phyloP scores from a whole-genome alignment of 1,140 invertebrate genomes.

The Bombus consobrinus region DNA sequence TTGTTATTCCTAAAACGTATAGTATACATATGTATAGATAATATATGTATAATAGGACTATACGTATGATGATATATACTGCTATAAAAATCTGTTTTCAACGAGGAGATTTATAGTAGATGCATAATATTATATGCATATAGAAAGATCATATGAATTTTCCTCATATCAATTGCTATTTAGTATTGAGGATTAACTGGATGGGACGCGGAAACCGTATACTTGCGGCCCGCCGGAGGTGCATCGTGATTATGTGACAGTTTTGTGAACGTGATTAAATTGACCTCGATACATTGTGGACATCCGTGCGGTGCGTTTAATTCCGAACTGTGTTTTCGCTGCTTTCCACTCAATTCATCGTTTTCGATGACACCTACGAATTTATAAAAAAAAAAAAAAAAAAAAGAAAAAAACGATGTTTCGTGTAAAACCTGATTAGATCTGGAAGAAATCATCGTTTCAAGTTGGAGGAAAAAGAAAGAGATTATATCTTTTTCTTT shows the following conservation, averaged over 20 bases:
- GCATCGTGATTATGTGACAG: conserved; percentile 66
- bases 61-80: neutral
- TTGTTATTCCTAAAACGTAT: neutral
- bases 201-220: conserved; percentile 40
- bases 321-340: conserved; percentile 33
- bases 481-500: neutral
- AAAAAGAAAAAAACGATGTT: neutral
- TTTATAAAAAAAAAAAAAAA: no score
- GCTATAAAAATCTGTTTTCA: neutral
- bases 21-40: neutral
- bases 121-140: neutral
- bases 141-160: neutral
- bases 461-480: neutral
- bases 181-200: conserved; percentile 1
- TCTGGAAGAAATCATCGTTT: neutral
- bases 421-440: neutral
- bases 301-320: conserved; percentile 54
- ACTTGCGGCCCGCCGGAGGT: conserved; percentile 47
- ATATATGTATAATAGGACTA: neutral
- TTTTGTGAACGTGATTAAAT: conserved; percentile 69
- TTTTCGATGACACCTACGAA: neutral
- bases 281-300: conserved; percentile 66
- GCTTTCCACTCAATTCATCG: conserved; percentile 15
- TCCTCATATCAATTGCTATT: conserved; percentile 15
- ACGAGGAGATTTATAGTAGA: neutral